Conservation (phyloP, 2,113 vertebrate genomes). For the Orthonyx spaldingii region DNA sequence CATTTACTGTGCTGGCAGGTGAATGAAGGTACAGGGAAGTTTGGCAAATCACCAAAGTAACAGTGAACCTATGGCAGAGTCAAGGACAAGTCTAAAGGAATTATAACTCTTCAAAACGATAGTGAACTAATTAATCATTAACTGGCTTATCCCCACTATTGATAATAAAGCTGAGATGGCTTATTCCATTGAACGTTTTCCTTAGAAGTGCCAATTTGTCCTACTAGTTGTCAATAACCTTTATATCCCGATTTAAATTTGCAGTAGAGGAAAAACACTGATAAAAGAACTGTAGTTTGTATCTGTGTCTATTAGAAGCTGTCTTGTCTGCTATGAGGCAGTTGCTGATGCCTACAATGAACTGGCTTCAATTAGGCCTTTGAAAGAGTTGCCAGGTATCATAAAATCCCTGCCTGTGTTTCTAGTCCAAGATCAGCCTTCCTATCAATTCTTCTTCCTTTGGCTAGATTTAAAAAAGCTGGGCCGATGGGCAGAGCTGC, state of each 20-base stretch:
- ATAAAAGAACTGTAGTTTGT: not conserved
- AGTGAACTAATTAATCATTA: not conserved
- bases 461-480: not conserved
- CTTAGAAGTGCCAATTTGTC: not conserved
- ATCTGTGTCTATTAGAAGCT: not conserved
- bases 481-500: not conserved
- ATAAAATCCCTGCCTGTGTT: not conserved
- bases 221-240: not conserved
- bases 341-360: not conserved
- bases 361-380: not conserved
- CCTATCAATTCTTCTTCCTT: not conserved
- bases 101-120: not conserved
- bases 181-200: not conserved
- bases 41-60: not conserved
- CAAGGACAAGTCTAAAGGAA: not conserved
- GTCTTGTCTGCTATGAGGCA: not conserved
- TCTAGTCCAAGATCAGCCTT: not conserved
- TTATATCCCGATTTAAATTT: not conserved
- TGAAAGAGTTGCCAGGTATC: not conserved
- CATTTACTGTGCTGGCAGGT: not conserved
- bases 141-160: not conserved
- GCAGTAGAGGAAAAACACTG: not conserved
- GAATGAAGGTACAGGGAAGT: not conserved
- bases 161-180: not conserved
- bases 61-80: not conserved